Conservation (phyloP, 2,113 vertebrate genomes). For the Oncorhynchus kisutch region DNA sequence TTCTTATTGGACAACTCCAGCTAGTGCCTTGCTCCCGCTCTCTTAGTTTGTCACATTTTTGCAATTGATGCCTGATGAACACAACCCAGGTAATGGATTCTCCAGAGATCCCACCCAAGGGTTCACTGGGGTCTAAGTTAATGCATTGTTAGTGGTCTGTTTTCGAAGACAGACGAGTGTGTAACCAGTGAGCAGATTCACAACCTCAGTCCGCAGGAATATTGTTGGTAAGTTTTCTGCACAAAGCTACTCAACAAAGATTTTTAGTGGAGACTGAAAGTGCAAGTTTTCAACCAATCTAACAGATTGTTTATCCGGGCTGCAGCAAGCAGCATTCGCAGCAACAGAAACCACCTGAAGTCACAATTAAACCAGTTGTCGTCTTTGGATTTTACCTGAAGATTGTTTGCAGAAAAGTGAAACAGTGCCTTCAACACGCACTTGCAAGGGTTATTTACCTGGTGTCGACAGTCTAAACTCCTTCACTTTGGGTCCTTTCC, state of each 20-base stretch:
- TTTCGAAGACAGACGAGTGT: slow-evolving; percentile 19
- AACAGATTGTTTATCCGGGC: neutral
- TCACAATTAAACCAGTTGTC: neutral
- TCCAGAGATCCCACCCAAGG: neutral
- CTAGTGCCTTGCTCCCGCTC: no score
- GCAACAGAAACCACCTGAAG: neutral
- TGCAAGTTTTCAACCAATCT: neutral
- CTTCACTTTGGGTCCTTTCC: neutral
- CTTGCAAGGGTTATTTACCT: neutral
- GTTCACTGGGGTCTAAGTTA: neutral
- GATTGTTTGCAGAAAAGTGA: neutral
- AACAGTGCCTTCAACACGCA: neutral
- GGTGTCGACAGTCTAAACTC: neutral
- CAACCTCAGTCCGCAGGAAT: slow-evolving; percentile 27
- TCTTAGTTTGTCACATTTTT: no score
- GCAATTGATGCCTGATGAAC: no score
- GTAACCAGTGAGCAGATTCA: slow-evolving; percentile 35
- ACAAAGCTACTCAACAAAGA: neutral
- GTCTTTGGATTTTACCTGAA: neutral
- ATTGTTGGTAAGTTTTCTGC: neutral
- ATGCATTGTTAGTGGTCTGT: slow-evolving; percentile 56
- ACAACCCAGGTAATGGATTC: no score
- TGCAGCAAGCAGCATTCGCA: neutral
- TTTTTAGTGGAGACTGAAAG: neutral
- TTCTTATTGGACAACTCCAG: neutral